Conservation (phyloP, 2,113 vertebrate species). For the cat (Felis catus) region DNA sequence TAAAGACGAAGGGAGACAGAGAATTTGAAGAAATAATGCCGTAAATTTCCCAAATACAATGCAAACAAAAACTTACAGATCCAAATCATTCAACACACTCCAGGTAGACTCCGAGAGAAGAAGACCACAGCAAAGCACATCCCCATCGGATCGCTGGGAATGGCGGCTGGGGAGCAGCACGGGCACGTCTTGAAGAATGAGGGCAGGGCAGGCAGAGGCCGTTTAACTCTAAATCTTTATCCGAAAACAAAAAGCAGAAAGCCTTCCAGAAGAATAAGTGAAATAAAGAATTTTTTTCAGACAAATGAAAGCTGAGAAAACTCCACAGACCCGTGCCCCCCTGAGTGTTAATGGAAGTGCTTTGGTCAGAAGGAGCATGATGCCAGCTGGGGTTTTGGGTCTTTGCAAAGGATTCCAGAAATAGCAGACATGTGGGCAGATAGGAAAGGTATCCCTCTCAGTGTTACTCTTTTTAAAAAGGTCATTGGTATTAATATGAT, state of each 20-base stretch:
- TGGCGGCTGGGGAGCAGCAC: accelerated
- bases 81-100: background rate
- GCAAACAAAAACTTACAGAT: too few species aligned
- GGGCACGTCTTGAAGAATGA: too few species aligned
- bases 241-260: too few species aligned
- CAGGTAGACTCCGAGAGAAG: background rate
- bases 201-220: background rate
- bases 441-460: background rate
- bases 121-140: too few species aligned
- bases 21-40: background rate
- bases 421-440: accelerated
- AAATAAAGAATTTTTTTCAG: too few species aligned
- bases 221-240: background rate
- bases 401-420: background rate
- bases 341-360: too few species aligned
- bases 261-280: background rate
- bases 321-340: background rate
- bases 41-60: background rate
- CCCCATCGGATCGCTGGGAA: too few species aligned
- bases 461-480: background rate
- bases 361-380: too few species aligned
- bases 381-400: too few species aligned
- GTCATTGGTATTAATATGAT: too few species aligned
- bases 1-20: background rate
- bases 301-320: too few species aligned